A percentile compares a stretch with the other conserved stretches of the same genome.
Conservation (phyloP, 2,888 invertebrate genomes). For the Torymus auratus region DNA sequence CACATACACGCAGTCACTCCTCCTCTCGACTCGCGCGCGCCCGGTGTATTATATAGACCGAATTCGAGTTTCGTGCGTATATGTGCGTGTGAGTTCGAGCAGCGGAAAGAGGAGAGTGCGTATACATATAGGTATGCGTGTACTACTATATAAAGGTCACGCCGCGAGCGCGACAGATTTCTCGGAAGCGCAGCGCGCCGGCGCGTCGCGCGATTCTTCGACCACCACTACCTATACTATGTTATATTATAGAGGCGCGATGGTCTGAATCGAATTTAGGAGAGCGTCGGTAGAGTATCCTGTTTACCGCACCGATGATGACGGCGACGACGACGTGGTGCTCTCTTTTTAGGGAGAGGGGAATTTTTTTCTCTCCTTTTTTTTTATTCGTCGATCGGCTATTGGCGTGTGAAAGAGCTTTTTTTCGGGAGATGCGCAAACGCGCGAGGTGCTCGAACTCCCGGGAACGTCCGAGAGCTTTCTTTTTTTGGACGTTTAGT, state of each 20-base stretch:
- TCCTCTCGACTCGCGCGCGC: too few relatives aligned
- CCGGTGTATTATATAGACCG: not conserved
- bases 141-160: constrained; percentile 36
- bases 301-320: constrained; percentile 28
- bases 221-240: too few relatives aligned
- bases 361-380: not conserved
- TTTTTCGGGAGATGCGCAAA: too few relatives aligned
- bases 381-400: too few relatives aligned
- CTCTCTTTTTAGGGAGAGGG: constrained; percentile 6
- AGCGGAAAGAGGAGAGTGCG: not conserved
- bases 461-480: too few relatives aligned
- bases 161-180: constrained; percentile 51
- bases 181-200: constrained; percentile 39
- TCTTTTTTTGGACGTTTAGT: too few relatives aligned
- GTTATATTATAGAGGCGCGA: not conserved
- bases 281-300: constrained; percentile 30
- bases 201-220: too few relatives aligned
- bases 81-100: not conserved
- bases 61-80: constrained; percentile 46
- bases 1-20: too few relatives aligned
- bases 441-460: too few relatives aligned
- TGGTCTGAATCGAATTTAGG: constrained; percentile 10
- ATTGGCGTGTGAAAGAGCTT: too few relatives aligned
- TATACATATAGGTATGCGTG: too few relatives aligned
- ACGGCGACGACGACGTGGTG: constrained; percentile 8